Conservation (phyloP, 2,888 invertebrate species). For the Drosophila cracens region DNA sequence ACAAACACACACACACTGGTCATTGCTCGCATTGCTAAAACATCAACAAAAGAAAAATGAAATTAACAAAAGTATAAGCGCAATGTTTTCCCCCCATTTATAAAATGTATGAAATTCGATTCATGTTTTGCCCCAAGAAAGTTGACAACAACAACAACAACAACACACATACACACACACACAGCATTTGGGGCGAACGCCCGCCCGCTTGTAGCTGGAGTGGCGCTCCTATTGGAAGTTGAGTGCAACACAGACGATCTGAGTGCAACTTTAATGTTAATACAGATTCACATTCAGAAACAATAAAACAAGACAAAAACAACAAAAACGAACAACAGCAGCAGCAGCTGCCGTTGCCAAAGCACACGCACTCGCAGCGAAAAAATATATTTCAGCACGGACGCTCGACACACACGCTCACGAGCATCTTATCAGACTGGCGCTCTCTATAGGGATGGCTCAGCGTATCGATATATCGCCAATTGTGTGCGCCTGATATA, state of each 20-base stretch:
- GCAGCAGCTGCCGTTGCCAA: constrained; percentile 52
- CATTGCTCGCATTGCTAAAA: constrained; percentile 53
- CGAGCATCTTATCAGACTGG: constrained; percentile 64
- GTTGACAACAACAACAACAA: constrained; percentile 34
- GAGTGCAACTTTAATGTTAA: constrained; percentile 30
- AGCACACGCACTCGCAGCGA: constrained; percentile 62
- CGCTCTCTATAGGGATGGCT: constrained; percentile 50
- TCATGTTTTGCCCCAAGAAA: constrained; percentile 35
- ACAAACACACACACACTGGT: constrained; percentile 18
- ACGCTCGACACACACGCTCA: constrained; percentile 63
- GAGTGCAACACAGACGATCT: constrained; percentile 28
- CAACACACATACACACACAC: constrained; percentile 16
- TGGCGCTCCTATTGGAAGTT: constrained; percentile 48
- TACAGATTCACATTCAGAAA: constrained; percentile 46
- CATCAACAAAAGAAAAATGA: constrained; percentile 64
- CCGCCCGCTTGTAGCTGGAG: constrained; percentile 47
- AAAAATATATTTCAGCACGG: constrained; percentile 49
- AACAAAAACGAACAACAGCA: constrained; percentile 50
- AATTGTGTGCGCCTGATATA: background rate
- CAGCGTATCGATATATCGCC: constrained; percentile 31
- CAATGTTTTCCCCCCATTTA: constrained; percentile 23
- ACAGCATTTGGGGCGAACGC: constrained; percentile 55
- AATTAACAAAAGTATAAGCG: constrained; percentile 22
- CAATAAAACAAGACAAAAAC: constrained; percentile 49
- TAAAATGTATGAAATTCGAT: constrained; percentile 18